These are phyloP conservation scores for Picathartes gymnocephalus DNA, from an alignment of 2,113 vertebrate species.

Conservation along the genomic window DNA sequence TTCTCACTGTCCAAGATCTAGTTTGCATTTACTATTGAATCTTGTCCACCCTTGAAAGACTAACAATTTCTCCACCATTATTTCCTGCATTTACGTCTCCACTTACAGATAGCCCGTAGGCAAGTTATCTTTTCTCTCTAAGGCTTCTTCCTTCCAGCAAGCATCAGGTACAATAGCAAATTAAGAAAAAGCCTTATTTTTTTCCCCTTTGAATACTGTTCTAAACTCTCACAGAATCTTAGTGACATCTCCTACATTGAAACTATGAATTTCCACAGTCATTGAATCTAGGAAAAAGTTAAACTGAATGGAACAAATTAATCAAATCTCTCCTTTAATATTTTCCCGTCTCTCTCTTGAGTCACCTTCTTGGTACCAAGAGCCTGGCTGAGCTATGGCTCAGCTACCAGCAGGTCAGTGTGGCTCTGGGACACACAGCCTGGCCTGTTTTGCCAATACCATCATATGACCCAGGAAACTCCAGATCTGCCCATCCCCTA, in stretches of 20 bases:
- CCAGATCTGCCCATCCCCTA: not conserved
- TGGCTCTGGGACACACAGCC: not conserved
- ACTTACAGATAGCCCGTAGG: not conserved
- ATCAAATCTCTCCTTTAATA: not conserved
- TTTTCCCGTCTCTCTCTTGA: not conserved
- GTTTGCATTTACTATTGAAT: not conserved
- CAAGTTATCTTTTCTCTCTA: not conserved
- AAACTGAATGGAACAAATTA: not conserved
- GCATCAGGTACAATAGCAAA: not conserved
- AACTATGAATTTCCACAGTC: not conserved
- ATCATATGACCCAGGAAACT: accelerated
- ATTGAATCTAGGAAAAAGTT: not conserved
- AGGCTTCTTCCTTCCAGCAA: not conserved
- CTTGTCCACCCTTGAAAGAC: not conserved
- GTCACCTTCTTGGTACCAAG: not conserved
- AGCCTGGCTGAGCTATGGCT: not conserved
- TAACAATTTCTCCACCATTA: not conserved
- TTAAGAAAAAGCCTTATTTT: not conserved
- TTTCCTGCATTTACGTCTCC: not conserved
- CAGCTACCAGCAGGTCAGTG: not conserved
- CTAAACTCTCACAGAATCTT: not conserved
- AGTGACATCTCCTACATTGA: not conserved
- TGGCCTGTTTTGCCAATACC: not conserved
- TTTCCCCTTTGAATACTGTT: not conserved
- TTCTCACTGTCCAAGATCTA: not conserved